Percentiles rank a stretch among this genome's conserved stretches.
Conservation (phyloP, 2,888 invertebrate genomes). For the Timema cristinae region DNA sequence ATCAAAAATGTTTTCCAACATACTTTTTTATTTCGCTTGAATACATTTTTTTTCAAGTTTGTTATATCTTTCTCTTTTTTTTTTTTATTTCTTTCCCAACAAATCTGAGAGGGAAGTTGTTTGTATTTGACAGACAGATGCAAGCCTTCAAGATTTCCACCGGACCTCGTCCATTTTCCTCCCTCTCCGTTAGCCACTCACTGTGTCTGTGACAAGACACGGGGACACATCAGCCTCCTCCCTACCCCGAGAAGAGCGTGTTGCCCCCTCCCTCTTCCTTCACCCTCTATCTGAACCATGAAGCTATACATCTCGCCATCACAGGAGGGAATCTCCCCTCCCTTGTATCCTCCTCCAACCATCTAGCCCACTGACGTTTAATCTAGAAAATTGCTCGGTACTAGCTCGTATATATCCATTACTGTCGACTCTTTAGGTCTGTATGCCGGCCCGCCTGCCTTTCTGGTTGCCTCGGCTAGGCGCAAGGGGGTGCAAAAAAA, state of each 20-base stretch:
- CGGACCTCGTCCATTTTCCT: constrained; percentile 27
- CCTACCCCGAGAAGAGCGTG: constrained; percentile 11
- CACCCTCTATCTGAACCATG: constrained; percentile 13
- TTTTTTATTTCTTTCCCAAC: constrained; percentile 20
- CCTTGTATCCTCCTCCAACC: constrained; percentile 19
- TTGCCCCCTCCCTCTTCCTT: constrained; percentile 7
- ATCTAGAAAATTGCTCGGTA: constrained; percentile 60
- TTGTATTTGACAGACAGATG: constrained; percentile 29
- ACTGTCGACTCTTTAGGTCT: constrained; percentile 49
- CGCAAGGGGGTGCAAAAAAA: no score
- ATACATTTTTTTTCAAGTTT: no score
- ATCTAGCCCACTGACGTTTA: constrained; percentile 50
- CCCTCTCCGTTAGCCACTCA: constrained; percentile 13
- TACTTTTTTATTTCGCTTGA: no score
- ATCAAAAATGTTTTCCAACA: no score
- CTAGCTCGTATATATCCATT: constrained; percentile 59
- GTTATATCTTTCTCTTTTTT: not conserved
- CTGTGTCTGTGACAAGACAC: constrained; percentile 15
- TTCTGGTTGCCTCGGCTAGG: no score
- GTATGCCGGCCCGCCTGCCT: not conserved
- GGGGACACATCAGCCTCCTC: not conserved
- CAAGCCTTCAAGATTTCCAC: constrained; percentile 29
- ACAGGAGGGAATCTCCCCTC: constrained; percentile 19
- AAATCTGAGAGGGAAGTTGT: constrained; percentile 25
- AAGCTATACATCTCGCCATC: constrained; percentile 29